phyloP scores from a whole-genome alignment of 2,797 vertebrate genomes.

The Iguana delicatissima region DNA sequence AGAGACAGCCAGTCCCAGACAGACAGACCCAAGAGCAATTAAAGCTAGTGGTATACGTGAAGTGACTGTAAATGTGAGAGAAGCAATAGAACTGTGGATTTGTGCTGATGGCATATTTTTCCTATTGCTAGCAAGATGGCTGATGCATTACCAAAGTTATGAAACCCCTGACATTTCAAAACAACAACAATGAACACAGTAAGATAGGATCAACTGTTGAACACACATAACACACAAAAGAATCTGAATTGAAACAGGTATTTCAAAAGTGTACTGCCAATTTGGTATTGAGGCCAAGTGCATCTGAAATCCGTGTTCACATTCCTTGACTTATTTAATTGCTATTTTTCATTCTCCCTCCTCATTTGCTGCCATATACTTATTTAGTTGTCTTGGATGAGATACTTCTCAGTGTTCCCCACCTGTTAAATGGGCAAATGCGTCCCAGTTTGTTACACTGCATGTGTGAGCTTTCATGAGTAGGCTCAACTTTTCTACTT shows the following conservation, averaged over 20 bases:
- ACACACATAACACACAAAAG: neutral
- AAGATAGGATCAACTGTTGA: accelerated
- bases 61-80: slow-evolving; percentile 33
- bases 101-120: slow-evolving; percentile 32
- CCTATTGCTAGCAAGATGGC: neutral
- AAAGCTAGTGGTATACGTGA: neutral
- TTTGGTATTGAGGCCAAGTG: neutral
- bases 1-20: neutral
- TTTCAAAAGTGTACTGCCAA: neutral
- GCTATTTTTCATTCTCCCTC: neutral
- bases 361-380: neutral
- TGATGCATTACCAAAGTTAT: slow-evolving; percentile 19
- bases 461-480: neutral
- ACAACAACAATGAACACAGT: neutral
- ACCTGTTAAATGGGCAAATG: neutral
- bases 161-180: neutral
- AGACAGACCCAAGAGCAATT: too few relatives aligned
- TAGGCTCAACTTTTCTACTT: neutral
- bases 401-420: neutral
- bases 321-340: neutral
- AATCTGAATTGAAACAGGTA: neutral
- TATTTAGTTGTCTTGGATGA: neutral
- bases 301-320: neutral
- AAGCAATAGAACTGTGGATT: slow-evolving; percentile 19
- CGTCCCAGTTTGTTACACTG: neutral